Base-by-base conservation (phyloP, 53 echinoderm and acorn worm species). In the Arbacia lixula region DNA sequence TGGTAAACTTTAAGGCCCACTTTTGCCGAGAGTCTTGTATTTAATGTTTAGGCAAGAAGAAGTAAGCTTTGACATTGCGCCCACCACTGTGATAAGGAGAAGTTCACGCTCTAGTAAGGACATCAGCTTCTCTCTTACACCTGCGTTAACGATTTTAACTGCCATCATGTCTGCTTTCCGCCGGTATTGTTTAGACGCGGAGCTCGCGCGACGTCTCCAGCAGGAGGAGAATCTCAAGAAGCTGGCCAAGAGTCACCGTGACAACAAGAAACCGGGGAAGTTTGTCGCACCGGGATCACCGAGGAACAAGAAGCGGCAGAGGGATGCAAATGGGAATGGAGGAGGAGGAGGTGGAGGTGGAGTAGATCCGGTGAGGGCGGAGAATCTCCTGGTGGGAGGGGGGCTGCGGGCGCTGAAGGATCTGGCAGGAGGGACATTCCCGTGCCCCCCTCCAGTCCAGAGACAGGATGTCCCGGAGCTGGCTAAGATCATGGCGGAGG, bases 131-230 rank as follows among this genome's bases (percentile, higher is more conserved):
- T n/a, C n/a, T n/a, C n/a, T n/a, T n/a, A n/a, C n/a, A n/a, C n/a
- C n/a, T n/a, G n/a, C n/a, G n/a, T n/a, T n/a, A n/a, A n/a, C n/a
- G n/a, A n/a, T n/a, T n/a, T n/a, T n/a, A n/a, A n/a, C n/a, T n/a
- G n/a, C n/a, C n/a, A n/a, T n/a, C n/a, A 75, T 75, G 75, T 52
- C 75, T 75, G 31, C 52, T 53, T 53, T 75, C 54, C 54, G 75
- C 12, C 75, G 54, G 31, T 53, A 53, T 24, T 36, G 52, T 36
- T 12, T 53, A 95, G 95, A 95, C 56, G 95, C 90, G 51, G 93
- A 87, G 29, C 89, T 95, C 1, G 95, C 95, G 21, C 84, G 90
- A 41, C 58, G 82, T 26, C 86, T 95, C 1, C 95, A 95, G 33
- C 83, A 93, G 60, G 93, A 91, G 66, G 95, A 95, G 68, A 90